Percentiles rank a stretch among this genome's conserved stretches.
Evolutionary conservation across 2,797 vertebrate genomes (phyloP).

Genomic region (Garrulus glandarius): DNA sequence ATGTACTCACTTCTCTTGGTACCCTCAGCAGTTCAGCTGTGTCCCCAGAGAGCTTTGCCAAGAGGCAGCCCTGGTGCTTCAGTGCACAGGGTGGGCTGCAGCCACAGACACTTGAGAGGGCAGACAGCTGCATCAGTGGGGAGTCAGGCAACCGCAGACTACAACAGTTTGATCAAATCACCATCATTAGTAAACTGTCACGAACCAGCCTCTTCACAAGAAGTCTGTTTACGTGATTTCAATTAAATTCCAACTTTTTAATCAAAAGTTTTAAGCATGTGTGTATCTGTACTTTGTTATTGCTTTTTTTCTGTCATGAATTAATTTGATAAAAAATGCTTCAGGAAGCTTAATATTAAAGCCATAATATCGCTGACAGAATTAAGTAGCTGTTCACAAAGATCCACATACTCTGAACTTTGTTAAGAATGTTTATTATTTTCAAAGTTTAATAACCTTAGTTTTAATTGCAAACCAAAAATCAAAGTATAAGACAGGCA

Average conservation of each 20-base stretch:
- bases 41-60: neutral
- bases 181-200: neutral
- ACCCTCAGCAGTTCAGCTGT: neutral
- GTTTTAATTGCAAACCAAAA: neutral
- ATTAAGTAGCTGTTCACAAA: neutral
- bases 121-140: neutral
- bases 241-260: neutral
- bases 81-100: neutral
- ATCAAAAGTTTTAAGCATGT: neutral
- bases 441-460: neutral
- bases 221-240: neutral
- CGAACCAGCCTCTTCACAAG: neutral
- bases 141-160: neutral
- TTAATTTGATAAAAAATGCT: neutral
- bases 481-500: neutral
- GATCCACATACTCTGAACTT: neutral
- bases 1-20: neutral
- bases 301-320: neutral
- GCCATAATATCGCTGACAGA: neutral
- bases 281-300: neutral
- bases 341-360: neutral
- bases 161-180: neutral
- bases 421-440: neutral
- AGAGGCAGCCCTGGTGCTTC: neutral
- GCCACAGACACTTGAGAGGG: neutral